A percentile compares a stretch with the other conserved stretches of the same genome.
phyloP scores from a whole-genome alignment of 2,113 vertebrate species.

The Myrmecophaga tridactyla region DNA sequence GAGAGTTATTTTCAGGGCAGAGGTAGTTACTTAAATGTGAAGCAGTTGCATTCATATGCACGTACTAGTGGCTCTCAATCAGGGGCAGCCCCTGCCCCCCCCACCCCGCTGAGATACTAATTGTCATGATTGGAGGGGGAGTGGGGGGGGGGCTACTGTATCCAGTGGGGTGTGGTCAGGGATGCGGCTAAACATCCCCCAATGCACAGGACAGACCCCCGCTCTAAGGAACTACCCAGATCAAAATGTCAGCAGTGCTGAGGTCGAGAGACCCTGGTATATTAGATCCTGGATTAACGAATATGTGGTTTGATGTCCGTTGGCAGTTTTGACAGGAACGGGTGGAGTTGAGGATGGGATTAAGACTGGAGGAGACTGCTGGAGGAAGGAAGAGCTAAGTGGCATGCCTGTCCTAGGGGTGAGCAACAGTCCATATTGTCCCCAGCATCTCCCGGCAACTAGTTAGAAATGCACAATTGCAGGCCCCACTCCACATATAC shows the following conservation, averaged over 20 bases:
- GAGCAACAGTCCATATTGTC: background rate
- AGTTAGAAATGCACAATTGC: background rate
- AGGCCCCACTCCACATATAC: background rate
- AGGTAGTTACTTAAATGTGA: background rate
- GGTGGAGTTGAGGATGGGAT: background rate
- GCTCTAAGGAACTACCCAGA: background rate
- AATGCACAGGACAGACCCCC: background rate
- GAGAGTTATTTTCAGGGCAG: background rate
- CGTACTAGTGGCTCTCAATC: background rate
- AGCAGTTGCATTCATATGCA: background rate
- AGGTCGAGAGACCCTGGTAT: too few species aligned
- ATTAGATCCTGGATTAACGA: background rate
- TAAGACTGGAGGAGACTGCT: background rate
- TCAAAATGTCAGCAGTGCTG: background rate
- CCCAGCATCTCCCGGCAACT: background rate
- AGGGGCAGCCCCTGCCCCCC: background rate
- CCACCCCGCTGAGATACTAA: background rate
- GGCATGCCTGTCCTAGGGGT: background rate
- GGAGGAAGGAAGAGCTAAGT: background rate
- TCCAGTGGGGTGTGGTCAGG: background rate
- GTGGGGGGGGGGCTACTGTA: background rate
- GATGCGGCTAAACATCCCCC: background rate
- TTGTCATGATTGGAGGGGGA: rapidly evolving
- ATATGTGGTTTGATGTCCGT: background rate
- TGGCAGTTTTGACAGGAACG: background rate